A percentile compares a stretch with the other conserved stretches of the same genome.
These are phyloP conservation scores for Phytoseiulus persimilis DNA, from an alignment of 2,888 invertebrate genomes.

Conservation along the genomic window DNA sequence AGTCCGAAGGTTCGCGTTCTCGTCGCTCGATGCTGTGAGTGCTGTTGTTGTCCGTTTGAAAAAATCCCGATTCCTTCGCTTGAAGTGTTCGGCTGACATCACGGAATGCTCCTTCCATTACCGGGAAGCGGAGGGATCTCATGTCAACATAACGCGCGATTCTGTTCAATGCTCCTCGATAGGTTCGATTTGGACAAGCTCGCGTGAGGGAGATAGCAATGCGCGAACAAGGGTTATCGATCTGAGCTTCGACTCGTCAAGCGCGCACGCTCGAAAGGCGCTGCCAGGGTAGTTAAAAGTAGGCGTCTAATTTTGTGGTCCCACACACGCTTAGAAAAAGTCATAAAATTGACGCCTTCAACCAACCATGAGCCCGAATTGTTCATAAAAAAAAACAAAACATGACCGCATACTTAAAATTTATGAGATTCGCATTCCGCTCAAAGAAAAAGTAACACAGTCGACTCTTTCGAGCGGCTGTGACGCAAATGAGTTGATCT, in stretches of 20 bases:
- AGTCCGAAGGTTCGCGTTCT: not conserved
- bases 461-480: not conserved
- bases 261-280: not conserved
- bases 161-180: not conserved
- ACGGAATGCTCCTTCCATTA: not conserved
- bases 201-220: not conserved
- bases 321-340: not conserved
- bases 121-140: not conserved
- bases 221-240: not conserved
- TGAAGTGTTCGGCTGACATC: not conserved
- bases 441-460: not conserved
- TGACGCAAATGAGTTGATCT: not conserved
- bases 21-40: not conserved
- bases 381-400: not conserved
- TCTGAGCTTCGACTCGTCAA: not conserved
- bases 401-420: conserved; percentile 5
- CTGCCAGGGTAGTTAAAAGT: not conserved
- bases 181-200: not conserved
- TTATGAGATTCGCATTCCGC: not conserved
- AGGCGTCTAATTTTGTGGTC: not conserved
- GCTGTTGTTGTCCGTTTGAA: not conserved
- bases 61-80: not conserved
- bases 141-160: not conserved
- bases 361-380: not conserved
- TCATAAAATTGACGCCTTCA: not conserved